A percentile compares a stretch with the other conserved stretches of the same genome.
These are phyloP conservation scores for Arrhamphus sclerolepis DNA, from an alignment of 2,797 vertebrate species.

Conservation along the genomic window DNA sequence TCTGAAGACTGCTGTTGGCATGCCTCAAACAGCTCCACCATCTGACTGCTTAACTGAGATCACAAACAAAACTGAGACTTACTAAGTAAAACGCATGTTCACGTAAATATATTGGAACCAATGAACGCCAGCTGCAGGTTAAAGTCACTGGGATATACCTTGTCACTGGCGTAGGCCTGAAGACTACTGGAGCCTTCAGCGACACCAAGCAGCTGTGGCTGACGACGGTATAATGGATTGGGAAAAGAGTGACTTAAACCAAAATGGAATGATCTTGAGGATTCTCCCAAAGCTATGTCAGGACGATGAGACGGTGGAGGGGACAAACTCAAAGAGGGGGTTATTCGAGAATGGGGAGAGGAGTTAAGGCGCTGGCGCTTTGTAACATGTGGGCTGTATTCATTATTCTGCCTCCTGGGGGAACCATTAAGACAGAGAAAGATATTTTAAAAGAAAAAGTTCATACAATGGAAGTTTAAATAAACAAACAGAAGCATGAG, in stretches of 20 bases:
- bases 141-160: no score
- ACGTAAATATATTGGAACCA: not conserved
- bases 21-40: conserved; percentile 88
- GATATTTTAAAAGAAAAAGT: not conserved
- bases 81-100: conserved; percentile 6
- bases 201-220: conserved; percentile 56
- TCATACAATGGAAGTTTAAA: not conserved
- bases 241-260: conserved; percentile 29
- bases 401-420: conserved; percentile 84
- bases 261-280: conserved; percentile 48
- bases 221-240: conserved; percentile 6
- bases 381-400: conserved; percentile 62
- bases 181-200: conserved; percentile 50
- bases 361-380: conserved; percentile 86
- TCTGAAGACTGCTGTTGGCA: conserved; percentile 89
- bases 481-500: not conserved
- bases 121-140: not conserved
- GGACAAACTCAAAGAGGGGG: conserved; percentile 1
- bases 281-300: conserved; percentile 71
- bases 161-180: conserved; percentile 80
- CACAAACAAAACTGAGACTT: conserved; percentile 30
- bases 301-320: conserved; percentile 45
- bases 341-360: conserved; percentile 45
- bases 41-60: conserved; percentile 89
- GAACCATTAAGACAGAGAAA: conserved; percentile 10